Conservation (phyloP, 2,113 vertebrate species). For the Noturus placidus region DNA sequence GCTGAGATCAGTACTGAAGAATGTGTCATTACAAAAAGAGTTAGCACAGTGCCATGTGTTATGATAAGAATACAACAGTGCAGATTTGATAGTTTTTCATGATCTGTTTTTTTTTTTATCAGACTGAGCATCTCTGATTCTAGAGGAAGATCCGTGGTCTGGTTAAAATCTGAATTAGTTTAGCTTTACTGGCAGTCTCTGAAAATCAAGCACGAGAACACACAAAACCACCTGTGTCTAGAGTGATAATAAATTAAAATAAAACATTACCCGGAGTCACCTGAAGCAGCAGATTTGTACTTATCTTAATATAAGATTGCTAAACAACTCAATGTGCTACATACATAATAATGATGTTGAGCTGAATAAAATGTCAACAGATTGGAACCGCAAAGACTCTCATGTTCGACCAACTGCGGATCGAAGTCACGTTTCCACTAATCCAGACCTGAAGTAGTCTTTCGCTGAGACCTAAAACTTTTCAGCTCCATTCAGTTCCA, state of each 20-base stretch:
- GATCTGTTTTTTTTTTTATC: background rate
- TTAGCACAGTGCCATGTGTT: background rate
- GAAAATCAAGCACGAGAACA: constrained; percentile 3
- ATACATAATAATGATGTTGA: background rate
- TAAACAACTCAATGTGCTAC: background rate
- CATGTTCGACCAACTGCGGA: background rate
- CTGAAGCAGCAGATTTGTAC: constrained; percentile 3
- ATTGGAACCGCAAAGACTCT: background rate
- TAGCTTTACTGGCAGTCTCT: constrained; percentile 9
- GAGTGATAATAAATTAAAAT: background rate
- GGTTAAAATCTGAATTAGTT: constrained; percentile 20
- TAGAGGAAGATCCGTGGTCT: background rate
- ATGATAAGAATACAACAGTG: constrained; percentile 1
- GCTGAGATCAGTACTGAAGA: background rate
- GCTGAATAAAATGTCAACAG: background rate
- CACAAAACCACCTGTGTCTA: constrained; percentile 42
- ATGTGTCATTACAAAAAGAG: background rate
- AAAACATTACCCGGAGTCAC: constrained; percentile 25
- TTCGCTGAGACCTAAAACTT: background rate
- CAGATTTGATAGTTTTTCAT: background rate
- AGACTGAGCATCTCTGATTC: too few species aligned
- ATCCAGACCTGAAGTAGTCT: background rate
- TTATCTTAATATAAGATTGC: background rate
- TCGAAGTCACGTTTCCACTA: background rate
- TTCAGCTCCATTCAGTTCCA: background rate